These are phyloP conservation scores for Pardalotus punctatus DNA, from an alignment of 2,113 vertebrate genomes.

Conservation along the genomic window DNA sequence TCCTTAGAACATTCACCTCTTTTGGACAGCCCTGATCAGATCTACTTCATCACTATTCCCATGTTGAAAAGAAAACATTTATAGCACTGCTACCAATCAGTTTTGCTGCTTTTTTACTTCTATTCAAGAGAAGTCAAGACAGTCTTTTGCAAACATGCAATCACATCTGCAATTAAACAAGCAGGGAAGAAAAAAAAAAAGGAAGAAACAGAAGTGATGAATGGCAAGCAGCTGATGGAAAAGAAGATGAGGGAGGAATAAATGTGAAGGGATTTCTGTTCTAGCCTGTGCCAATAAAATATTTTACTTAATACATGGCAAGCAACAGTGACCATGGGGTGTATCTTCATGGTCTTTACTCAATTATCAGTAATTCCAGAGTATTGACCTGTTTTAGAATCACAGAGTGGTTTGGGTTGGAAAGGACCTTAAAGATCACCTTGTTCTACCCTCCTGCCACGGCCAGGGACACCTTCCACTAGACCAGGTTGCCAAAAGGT, in stretches of 20 bases:
- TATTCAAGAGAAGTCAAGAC: neutral
- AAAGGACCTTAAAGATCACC: neutral
- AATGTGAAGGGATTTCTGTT: neutral
- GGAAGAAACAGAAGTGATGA: slow-evolving; percentile 34
- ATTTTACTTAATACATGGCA: neutral
- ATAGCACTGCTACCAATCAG: neutral
- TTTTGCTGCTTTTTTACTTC: slow-evolving; percentile 6
- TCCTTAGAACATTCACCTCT: neutral
- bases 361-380: neutral
- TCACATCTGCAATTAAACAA: slow-evolving; percentile 40
- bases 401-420: neutral
- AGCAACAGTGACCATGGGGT: neutral
- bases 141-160: slow-evolving; percentile 57
- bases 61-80: neutral
- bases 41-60: neutral
- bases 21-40: neutral
- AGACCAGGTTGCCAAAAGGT: neutral
- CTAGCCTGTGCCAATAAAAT: neutral
- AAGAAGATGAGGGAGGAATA: neutral
- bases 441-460: fast-evolving
- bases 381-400: neutral
- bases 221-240: neutral
- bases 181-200: slow-evolving; percentile 8
- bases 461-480: neutral
- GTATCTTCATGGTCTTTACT: neutral